A percentile compares a stretch with the other conserved stretches of the same genome.
phyloP scores from a whole-genome alignment of 2,888 invertebrate species.

The Orthosia incerta region DNA sequence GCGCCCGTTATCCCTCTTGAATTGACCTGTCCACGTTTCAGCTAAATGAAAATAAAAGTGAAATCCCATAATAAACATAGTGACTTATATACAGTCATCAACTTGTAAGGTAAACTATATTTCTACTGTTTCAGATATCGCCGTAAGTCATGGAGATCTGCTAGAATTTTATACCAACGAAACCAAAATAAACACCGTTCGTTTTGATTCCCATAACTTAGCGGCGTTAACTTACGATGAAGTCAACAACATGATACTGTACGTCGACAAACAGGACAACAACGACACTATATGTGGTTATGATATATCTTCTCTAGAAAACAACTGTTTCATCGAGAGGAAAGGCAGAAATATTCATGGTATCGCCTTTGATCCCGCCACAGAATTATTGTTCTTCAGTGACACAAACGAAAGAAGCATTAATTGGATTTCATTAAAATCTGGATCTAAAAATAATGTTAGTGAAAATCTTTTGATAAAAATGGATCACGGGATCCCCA shows the following conservation, averaged over 20 bases:
- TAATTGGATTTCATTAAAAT: slow-evolving; percentile 60
- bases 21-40: no score
- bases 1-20: no score
- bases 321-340: slow-evolving; percentile 85
- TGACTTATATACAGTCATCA: no score
- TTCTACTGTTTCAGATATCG: neutral
- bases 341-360: slow-evolving; percentile 92
- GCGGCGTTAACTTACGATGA: neutral
- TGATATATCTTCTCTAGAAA: slow-evolving; percentile 79
- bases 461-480: neutral
- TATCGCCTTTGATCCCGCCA: slow-evolving; percentile 94
- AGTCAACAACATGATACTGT: slow-evolving; percentile 90
- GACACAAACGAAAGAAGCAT: slow-evolving; percentile 93
- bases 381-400: slow-evolving; percentile 95
- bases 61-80: no score
- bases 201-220: neutral
- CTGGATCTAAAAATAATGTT: slow-evolving; percentile 75
- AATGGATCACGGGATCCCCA: neutral
- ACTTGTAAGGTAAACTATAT: neutral
- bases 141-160: neutral
- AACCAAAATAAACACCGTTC: neutral
- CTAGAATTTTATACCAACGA: neutral
- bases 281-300: slow-evolving; percentile 93
- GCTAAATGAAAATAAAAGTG: no score
- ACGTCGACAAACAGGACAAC: slow-evolving; percentile 92